Evolutionary conservation across 2,113 vertebrate genomes (phyloP).

Genomic region (Ovis aries): ARS-UI_Ramb_v3.0 NC_056055.1:25398001-25398500

Average conservation of each 20-base stretch:
- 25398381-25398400: neutral
- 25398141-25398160: neutral
- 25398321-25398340: neutral
- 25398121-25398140: neutral
- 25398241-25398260: neutral
- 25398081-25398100: neutral
- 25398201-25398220: neutral
- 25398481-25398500: neutral
- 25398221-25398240: neutral
- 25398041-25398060: neutral
- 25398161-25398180: neutral
- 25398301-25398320: neutral
- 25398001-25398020: neutral
- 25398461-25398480: neutral
- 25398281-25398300: neutral
- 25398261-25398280: neutral
- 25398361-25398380: neutral
- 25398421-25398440: neutral
- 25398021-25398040: neutral
- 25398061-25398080: neutral
- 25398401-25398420: neutral
- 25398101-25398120: neutral
- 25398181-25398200: neutral
- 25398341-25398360: neutral
- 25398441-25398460: neutral